Base-by-base conservation (phyloP, 2,797 vertebrate genomes). In the Tapera naevia region DNA sequence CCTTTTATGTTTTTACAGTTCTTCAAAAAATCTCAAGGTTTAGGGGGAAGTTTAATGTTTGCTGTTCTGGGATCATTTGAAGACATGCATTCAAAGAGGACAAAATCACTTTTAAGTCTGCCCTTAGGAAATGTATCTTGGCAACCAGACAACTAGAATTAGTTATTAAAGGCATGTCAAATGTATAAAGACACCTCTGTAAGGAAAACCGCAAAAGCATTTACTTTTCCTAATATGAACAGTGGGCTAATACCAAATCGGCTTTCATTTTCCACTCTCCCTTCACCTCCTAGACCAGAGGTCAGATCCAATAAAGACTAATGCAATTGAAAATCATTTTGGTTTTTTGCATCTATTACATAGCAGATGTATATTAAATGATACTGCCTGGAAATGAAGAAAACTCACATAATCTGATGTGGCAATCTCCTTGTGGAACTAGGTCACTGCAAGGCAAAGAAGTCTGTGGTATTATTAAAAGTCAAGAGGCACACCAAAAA, bases 31-130 rank as follows among this genome's bases (percentile, higher is more conserved):
- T 96, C 96, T 93, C 74, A 61, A 5, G 96, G 97, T 98, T 97
- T 97, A 97, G 97, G 84, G 94, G 97, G 97, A 98, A 98, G 96
- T 97, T 96, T 97, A 97, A 97, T 97, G 97, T 98, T 98, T 98
- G 98, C 98, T 98, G 98, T 98, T 97, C 98, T 98, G 98, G 98
- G 98, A 98, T 98, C 98, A 98, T 98, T 98, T 98, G 98, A 98
- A 98, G 98, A 98, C 96, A 98, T 97, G 97, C 98, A 98, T 98
- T 98, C 98, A 98, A 98, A 98, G 98, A 98, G 98, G 98, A 98
- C 98, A 98, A 98, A 98, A 98, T 98, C 97, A 97, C 98, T 99
- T 98, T 98, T 98, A 98, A 98, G 98, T 98, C 97, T 97, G 98
- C 97, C 98, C 96, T 97, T 98, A 98, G 98, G 98, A 98, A 98